Conservation (phyloP, 2,888 invertebrate genomes). For the Theretra japonica region DNA sequence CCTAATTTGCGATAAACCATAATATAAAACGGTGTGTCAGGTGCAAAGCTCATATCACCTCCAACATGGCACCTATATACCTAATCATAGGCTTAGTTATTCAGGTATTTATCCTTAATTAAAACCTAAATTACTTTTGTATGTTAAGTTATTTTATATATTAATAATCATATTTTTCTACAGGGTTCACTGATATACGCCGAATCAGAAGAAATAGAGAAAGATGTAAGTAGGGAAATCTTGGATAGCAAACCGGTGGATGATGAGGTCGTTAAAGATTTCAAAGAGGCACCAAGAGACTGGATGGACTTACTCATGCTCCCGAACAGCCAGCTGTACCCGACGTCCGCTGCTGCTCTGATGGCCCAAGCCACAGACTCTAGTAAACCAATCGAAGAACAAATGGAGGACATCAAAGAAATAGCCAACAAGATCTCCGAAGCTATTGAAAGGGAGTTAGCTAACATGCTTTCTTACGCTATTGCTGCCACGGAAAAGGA, state of each 20-base stretch:
- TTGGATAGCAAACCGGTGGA: constrained; percentile 45
- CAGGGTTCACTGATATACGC: constrained; percentile 62
- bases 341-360: constrained; percentile 62
- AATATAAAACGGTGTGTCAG: constrained; percentile 58
- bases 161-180: constrained; percentile 41
- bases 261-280: constrained; percentile 51
- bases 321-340: constrained; percentile 51
- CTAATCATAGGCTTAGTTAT: constrained; percentile 65
- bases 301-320: constrained; percentile 64
- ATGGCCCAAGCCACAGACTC: constrained; percentile 66
- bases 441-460: constrained; percentile 70
- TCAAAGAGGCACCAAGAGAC: constrained; percentile 53
- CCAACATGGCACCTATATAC: constrained; percentile 67
- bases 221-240: constrained; percentile 45
- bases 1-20: constrained; percentile 58
- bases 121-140: too few relatives aligned
- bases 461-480: constrained; percentile 63
- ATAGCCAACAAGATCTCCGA: constrained; percentile 66
- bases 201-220: constrained; percentile 43
- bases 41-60: constrained; percentile 43
- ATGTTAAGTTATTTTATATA: too few relatives aligned
- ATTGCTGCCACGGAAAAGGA: constrained; percentile 55
- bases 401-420: constrained; percentile 70
- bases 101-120: constrained; percentile 61
- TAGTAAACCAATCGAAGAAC: constrained; percentile 70